These are phyloP conservation scores for Chaetoderma sp. DNA, from an alignment of 2,888 invertebrate species.

Conservation along the genomic window DNA sequence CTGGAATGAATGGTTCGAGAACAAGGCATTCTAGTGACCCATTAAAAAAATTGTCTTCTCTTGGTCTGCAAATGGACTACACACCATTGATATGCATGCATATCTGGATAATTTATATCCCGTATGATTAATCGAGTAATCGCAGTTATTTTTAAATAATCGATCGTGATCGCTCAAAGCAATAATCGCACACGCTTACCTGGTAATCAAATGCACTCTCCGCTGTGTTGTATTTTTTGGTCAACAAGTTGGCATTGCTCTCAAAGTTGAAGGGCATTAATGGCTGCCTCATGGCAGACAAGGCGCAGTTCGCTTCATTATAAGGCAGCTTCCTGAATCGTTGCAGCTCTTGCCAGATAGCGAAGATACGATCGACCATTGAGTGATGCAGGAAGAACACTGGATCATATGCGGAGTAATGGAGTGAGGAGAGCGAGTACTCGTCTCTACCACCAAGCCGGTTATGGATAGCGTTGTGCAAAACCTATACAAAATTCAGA, in stretches of 20 bases:
- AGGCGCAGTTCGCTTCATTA: constrained; percentile 22
- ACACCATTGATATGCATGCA: too few species aligned
- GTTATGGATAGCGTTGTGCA: constrained; percentile 24
- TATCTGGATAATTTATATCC: too few species aligned
- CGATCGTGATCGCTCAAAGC: too few species aligned
- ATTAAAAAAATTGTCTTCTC: too few species aligned
- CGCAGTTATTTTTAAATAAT: too few species aligned
- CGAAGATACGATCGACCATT: constrained; percentile 32
- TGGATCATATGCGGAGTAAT: constrained; percentile 36
- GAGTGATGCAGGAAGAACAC: constrained; percentile 38
- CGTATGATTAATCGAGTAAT: too few species aligned
- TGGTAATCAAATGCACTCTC: constrained; percentile 32
- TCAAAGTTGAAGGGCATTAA: constrained; percentile 19
- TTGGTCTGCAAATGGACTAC: too few species aligned
- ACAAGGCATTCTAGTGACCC: too few species aligned
- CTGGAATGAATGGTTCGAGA: too few species aligned
- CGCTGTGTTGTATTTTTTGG: constrained; percentile 21
- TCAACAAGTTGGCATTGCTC: constrained; percentile 9
- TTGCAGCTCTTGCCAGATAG: constrained; percentile 31
- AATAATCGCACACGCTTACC: too few species aligned
- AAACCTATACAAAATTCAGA: too few species aligned
- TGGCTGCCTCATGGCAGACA: constrained; percentile 20
- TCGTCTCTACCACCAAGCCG: constrained; percentile 19
- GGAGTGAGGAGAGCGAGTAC: constrained; percentile 18
- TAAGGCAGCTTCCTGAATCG: constrained; percentile 12